phyloP scores from a whole-genome alignment of 2,797 vertebrate species.

The Cuniculus paca region DNA sequence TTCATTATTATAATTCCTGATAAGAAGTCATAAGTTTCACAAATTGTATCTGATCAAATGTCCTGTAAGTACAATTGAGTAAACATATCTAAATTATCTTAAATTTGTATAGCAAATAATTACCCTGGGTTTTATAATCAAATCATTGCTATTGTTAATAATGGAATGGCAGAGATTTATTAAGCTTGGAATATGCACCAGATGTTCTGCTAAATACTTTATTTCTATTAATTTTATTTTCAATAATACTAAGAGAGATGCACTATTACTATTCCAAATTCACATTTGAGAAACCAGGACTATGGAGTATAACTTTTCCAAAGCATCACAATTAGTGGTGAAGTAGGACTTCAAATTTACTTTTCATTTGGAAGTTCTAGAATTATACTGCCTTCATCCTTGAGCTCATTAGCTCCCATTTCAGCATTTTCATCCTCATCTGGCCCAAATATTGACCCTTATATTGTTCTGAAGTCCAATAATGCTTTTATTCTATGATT shows the following conservation, averaged over 20 bases:
- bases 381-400: neutral
- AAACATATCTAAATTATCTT: constrained; percentile 18
- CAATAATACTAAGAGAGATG: neutral
- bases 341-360: neutral
- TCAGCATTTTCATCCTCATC: neutral
- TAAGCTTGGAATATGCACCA: neutral
- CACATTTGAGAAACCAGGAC: neutral
- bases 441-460: neutral
- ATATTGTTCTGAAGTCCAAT: too few relatives aligned
- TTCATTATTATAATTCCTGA: constrained; percentile 31
- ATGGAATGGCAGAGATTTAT: neutral
- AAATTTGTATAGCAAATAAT: neutral
- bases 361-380: neutral
- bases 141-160: constrained; percentile 36
- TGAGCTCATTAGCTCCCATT: neutral
- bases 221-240: neutral
- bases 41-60: neutral
- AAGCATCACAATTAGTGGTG: neutral
- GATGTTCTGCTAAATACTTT: neutral
- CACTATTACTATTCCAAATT: neutral
- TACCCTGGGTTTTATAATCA: neutral
- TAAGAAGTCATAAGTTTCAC: neutral
- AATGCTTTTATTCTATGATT: too few relatives aligned
- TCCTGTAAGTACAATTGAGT: neutral
- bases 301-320: neutral